phyloP scores from a whole-genome alignment of 2,888 invertebrate species.

The Andrena flavipes region DNA sequence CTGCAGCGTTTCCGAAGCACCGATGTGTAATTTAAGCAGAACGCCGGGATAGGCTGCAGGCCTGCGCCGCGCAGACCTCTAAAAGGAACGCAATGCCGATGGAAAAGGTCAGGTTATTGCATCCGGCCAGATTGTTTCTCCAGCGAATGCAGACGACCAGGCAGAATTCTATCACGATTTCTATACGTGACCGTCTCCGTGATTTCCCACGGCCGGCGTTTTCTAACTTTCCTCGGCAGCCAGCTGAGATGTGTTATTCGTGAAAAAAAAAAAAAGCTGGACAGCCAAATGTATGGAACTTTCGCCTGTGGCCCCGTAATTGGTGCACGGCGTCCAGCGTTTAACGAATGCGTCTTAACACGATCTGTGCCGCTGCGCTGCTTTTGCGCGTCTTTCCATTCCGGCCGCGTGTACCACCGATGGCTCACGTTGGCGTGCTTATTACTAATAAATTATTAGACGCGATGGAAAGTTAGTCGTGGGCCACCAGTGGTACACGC shows the following conservation, averaged over 20 bases:
- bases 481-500: too few species aligned
- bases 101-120: slow-evolving; percentile 67
- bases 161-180: slow-evolving; percentile 37
- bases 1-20: background rate
- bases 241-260: slow-evolving; percentile 43
- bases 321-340: slow-evolving; percentile 9
- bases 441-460: too few species aligned
- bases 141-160: slow-evolving; percentile 19
- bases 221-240: slow-evolving; percentile 59
- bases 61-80: slow-evolving; percentile 28
- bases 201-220: slow-evolving; percentile 59
- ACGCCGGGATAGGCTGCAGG: slow-evolving; percentile 7
- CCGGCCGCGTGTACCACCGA: too few species aligned
- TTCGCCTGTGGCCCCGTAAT: slow-evolving; percentile 46
- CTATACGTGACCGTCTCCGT: slow-evolving; percentile 39
- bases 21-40: slow-evolving; percentile 7
- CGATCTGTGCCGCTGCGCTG: background rate
- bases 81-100: slow-evolving; percentile 47
- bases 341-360: background rate
- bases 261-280: slow-evolving; percentile 49
- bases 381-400: too few species aligned
- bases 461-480: too few species aligned
- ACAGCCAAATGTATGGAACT: slow-evolving; percentile 40
- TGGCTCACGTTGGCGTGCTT: too few species aligned
- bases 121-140: slow-evolving; percentile 50